These are phyloP conservation scores for Sander vitreus DNA, from an alignment of 2,113 vertebrate species.

Conservation along the genomic window DNA sequence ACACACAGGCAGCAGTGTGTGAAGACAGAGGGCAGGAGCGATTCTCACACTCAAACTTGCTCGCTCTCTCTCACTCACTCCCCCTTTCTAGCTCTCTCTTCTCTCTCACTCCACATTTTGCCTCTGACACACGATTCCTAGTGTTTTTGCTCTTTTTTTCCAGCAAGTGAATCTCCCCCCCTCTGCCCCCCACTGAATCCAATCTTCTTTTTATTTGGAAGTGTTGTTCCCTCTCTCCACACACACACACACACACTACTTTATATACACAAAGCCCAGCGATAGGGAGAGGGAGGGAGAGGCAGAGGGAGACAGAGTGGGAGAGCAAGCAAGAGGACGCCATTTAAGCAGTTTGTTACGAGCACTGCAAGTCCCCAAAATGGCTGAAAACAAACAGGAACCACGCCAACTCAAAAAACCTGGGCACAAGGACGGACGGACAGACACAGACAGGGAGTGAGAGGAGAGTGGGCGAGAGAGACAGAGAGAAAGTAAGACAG, in stretches of 20 bases:
- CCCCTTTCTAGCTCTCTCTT: conserved; percentile 59
- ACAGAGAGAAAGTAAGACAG: conserved; percentile 57
- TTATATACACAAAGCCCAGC: conserved; percentile 87
- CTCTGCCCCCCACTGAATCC: conserved; percentile 75
- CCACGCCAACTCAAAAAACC: conserved; percentile 85
- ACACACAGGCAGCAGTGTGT: conserved; percentile 85
- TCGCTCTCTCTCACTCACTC: conserved; percentile 74
- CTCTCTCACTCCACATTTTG: conserved; percentile 80
- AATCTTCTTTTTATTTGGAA: conserved; percentile 84
- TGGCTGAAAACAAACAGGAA: conserved; percentile 92
- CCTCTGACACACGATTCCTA: conserved; percentile 84
- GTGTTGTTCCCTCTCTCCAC: conserved; percentile 78
- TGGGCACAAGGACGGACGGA: conserved; percentile 77
- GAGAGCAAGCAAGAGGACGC: conserved; percentile 87
- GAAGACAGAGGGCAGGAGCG: conserved; percentile 88
- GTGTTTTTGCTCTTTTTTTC: conserved; percentile 79
- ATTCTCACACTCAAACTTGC: conserved; percentile 84
- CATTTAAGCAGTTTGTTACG: conserved; percentile 90
- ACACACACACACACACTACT: conserved; percentile 74
- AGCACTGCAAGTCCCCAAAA: conserved; percentile 90
- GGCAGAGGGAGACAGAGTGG: conserved; percentile 78
- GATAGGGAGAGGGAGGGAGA: conserved; percentile 85
- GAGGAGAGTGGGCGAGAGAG: conserved; percentile 53
- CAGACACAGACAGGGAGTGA: conserved; percentile 42
- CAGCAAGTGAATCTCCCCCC: conserved; percentile 69